These are phyloP conservation scores for Caenorhabditis macrosperma DNA, from an alignment of 2,888 invertebrate species.

Conservation along the genomic window DNA sequence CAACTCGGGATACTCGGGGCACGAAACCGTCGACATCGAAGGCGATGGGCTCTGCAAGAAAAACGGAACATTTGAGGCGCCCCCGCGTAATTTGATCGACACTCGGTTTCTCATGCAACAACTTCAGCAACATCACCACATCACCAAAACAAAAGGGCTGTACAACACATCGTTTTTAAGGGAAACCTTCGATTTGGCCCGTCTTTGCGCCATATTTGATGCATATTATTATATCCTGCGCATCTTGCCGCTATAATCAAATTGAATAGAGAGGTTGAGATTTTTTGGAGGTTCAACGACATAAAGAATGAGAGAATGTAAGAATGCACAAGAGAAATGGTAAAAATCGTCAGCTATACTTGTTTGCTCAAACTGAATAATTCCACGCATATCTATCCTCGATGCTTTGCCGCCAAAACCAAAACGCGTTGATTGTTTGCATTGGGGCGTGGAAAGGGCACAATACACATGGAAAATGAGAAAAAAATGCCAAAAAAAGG, in stretches of 20 bases:
- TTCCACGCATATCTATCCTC: slow-evolving; percentile 13
- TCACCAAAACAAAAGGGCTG: slow-evolving; percentile 8
- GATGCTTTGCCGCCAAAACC: slow-evolving; percentile 17
- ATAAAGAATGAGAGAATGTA: not conserved
- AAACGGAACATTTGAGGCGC: too few species aligned
- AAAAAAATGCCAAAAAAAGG: slow-evolving; percentile 2
- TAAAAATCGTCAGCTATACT: slow-evolving; percentile 33
- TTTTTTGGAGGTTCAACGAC: not conserved
- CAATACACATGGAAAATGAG: not conserved
- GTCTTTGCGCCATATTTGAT: slow-evolving; percentile 63
- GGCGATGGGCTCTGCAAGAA: slow-evolving; percentile 79
- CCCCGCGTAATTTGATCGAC: slow-evolving; percentile 9
- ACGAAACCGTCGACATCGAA: slow-evolving; percentile 80
- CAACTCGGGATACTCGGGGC: slow-evolving; percentile 83
- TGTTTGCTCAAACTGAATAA: slow-evolving; percentile 59
- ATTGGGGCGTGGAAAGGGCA: not conserved
- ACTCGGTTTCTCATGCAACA: not conserved
- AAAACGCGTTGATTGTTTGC: slow-evolving; percentile 38
- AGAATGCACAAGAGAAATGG: slow-evolving; percentile 29
- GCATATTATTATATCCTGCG: slow-evolving; percentile 54
- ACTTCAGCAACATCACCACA: not conserved
- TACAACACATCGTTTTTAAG: slow-evolving; percentile 22
- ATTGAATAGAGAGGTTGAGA: too few species aligned
- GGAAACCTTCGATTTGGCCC: slow-evolving; percentile 63
- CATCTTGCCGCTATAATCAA: slow-evolving; percentile 19